Evolutionary conservation across 1,140 invertebrate genomes (phyloP), one percentile per base, ranked within the genome.

Genomic region (Drosophila teissieri): DNA sequence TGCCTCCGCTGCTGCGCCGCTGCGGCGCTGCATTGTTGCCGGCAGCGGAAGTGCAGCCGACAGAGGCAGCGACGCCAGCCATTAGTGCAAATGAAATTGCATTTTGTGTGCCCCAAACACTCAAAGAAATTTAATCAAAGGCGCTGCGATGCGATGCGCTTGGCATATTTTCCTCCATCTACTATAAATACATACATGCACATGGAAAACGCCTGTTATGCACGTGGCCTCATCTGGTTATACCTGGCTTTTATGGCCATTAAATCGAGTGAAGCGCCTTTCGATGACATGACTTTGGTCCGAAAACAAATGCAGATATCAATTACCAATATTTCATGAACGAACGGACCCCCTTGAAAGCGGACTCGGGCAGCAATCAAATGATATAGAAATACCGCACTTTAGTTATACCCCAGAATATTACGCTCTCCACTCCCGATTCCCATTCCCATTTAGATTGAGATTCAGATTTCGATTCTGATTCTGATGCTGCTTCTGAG

Each of bases 111-210:
- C 75, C 58, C 84, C 84, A 83, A 89, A 88, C 84, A 88, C 83
- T 89, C 79, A 88, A 88, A 88, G 80, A 88, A 88, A 88, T 89
- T 86, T 86, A 86, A 88, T 89, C 84, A 88, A 88, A 88, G 68
- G 67, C 69, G 48, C 64, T 67, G 40, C 62, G 37, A 53, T 55
- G 63, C 54, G 34, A 53, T 55, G 63, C 54, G 34, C 39, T 85
- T 73, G 73, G 62, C 61, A 72, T 74, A 78, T 68, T 78, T 79
- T 45, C 31, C 45, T 57, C 49, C 48, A 70, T 36, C 27, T 7
- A 19, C 15, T 19, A 4, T 24, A 14, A 12, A 44, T 45, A 4
- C n/a, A n/a, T 24, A 24, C 14, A 14, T 49, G 12, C 34, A 48
- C 58, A 36, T 69, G 39, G 44, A 44, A n/a, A n/a, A 6, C 42